A percentile compares a stretch with the other conserved stretches of the same genome.
Conservation (phyloP, 2,888 invertebrate genomes). For the Timema cristinae region DNA sequence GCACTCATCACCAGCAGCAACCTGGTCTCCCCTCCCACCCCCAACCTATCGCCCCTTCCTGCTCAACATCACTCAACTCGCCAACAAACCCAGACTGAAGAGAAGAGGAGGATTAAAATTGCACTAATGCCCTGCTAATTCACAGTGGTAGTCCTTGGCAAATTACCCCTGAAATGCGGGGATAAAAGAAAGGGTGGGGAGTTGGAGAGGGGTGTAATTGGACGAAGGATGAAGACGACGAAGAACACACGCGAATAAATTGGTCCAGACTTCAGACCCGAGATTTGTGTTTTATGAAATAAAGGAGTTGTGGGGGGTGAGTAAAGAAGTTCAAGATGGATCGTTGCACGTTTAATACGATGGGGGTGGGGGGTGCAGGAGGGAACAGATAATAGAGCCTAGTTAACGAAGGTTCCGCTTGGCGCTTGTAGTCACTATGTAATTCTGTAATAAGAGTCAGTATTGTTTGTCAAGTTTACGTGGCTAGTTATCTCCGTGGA, state of each 20-base stretch:
- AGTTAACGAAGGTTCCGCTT: constrained; percentile 20
- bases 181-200: constrained; percentile 3
- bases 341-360: constrained; percentile 21
- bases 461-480: not conserved
- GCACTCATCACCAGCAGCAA: not conserved
- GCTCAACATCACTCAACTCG: constrained; percentile 12
- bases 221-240: constrained; percentile 16
- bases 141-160: constrained; percentile 29
- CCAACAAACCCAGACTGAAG: constrained; percentile 14
- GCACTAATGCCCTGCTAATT: constrained; percentile 34
- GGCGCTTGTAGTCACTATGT: too few species aligned
- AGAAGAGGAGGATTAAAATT: constrained; percentile 31
- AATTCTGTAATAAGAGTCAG: too few species aligned
- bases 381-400: not conserved
- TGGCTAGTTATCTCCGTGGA: not conserved
- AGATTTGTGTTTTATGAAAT: not conserved
- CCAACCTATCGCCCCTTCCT: constrained; percentile 13
- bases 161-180: constrained; percentile 25
- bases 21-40: constrained; percentile 19
- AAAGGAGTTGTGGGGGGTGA: not conserved
- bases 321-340: not conserved
- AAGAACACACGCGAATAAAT: constrained; percentile 18
- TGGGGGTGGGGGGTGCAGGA: too few species aligned
- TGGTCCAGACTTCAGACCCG: not conserved
- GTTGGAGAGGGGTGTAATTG: constrained; percentile 21